Evolutionary conservation across 2,888 invertebrate species (phyloP), one percentile per base, ranked within the genome.

Genomic region (Loripinus fragilis): DNA sequence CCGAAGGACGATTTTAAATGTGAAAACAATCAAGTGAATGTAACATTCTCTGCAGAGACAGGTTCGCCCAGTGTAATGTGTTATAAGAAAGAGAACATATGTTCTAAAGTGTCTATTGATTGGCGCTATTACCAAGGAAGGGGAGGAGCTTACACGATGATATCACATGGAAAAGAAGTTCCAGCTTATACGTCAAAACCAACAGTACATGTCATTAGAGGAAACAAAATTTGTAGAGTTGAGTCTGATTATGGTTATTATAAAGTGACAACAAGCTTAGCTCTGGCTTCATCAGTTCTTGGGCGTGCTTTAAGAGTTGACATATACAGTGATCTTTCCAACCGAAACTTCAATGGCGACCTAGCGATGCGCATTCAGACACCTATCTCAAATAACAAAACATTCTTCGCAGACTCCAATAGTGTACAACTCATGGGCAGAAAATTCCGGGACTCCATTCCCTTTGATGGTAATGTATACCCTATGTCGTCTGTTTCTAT

Each of bases 331-430:
- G 83, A 83, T 52, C 50, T 83, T 20, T 52, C 74, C 20, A 72
- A 71, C 33, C 20, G 42, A 3, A 3, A 15, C 2, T 80, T 78
- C 45, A 55, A 70, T 12, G 83, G 83, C n/a, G 93, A 93, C 76
- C 70, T 93, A 2, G 88, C 93, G 23, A 89, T 93, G 90, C 81
- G 91, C 74, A 64, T 93, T 17, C 83, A 75, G 25, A 88, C 91
- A 0, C 78, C 87, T 41, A 80, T 93, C 17, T 73, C 85, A 38
- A 89, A 85, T 23, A 78, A 80, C 28, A 80, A 83, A 8, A 72
- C 77, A 7, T 93, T 90, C 78, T 93, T 86, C 76, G 91, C 92
- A 0, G 93, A 93, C 81, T 89, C 91, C 35, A 93, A 93, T 77
- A 91, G 91, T 0, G 89, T 91, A 52, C 91, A 92, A 76, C 76